phyloP scores from a whole-genome alignment of 2,113 vertebrate species.

The Poeciliopsis occidentalis region DNA sequence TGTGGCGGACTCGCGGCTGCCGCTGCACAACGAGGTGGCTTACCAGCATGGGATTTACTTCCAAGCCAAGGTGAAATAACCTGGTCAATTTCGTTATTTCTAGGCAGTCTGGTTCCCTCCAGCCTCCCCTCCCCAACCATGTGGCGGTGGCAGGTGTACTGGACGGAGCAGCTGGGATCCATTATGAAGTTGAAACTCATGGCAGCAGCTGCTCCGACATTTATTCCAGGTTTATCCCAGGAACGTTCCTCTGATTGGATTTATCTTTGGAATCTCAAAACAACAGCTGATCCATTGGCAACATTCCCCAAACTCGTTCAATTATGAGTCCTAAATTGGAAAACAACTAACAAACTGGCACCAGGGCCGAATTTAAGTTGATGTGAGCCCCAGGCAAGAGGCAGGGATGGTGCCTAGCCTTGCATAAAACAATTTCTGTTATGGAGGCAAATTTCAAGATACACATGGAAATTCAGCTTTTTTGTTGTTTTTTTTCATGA shows the following conservation, averaged over 20 bases:
- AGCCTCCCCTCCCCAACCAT: not conserved
- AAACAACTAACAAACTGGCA: too few species aligned
- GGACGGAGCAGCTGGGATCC: slow-evolving; percentile 2
- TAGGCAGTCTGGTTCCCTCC: not conserved
- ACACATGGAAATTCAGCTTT: too few species aligned
- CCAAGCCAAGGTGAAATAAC: slow-evolving; percentile 88
- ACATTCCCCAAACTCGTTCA: too few species aligned
- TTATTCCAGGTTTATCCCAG: not conserved
- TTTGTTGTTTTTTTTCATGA: too few species aligned
- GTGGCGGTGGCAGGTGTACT: slow-evolving; percentile 49
- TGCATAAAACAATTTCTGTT: too few species aligned
- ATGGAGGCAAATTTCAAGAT: too few species aligned
- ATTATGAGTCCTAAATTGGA: too few species aligned
- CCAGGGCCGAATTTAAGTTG: too few species aligned
- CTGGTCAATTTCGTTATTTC: not conserved
- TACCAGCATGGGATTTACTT: slow-evolving; percentile 91
- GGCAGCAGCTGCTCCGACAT: not conserved
- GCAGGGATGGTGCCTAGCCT: too few species aligned
- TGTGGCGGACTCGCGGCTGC: slow-evolving; percentile 86
- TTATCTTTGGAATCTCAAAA: too few species aligned
- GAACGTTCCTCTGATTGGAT: not conserved
- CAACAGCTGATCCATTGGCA: not conserved
- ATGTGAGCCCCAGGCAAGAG: too few species aligned
- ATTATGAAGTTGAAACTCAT: slow-evolving; percentile 51
- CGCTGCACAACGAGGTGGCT: slow-evolving; percentile 91